Conservation (phyloP, 1,140 invertebrate species). For the Ostrea denselamellosa region DNA sequence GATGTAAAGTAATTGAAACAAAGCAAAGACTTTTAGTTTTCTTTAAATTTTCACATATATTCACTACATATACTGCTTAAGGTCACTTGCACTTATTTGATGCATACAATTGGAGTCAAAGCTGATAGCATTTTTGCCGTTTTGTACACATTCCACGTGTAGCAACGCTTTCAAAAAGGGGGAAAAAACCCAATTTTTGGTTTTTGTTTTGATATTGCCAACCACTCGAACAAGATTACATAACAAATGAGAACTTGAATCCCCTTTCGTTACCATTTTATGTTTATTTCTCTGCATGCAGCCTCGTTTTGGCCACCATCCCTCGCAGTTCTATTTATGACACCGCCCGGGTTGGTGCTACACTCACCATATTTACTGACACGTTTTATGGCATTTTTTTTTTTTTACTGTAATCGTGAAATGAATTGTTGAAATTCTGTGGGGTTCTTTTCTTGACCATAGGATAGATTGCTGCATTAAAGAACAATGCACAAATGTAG, state of each 20-base stretch:
- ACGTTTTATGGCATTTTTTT: background rate
- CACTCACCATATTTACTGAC: constrained; percentile 19
- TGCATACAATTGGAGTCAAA: background rate
- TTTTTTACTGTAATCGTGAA: background rate
- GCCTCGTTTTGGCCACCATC: constrained; percentile 16
- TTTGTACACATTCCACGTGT: background rate
- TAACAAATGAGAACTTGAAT: background rate
- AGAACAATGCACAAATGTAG: too few species aligned
- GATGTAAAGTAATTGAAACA: too few species aligned
- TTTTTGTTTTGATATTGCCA: too few species aligned
- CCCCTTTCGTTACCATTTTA: background rate
- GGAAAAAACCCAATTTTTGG: too few species aligned
- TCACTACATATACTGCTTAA: too few species aligned
- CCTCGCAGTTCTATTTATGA: constrained; percentile 11
- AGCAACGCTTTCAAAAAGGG: background rate
- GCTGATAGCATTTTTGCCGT: too few species aligned
- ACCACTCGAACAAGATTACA: too few species aligned
- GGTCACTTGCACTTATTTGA: background rate
- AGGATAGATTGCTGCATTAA: too few species aligned
- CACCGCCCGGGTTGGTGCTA: constrained; percentile 12
- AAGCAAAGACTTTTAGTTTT: too few species aligned
- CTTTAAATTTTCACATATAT: too few species aligned
- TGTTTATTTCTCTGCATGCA: background rate
- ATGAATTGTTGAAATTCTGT: too few species aligned
- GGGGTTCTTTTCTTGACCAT: too few species aligned